Conservation (phyloP, 2,888 invertebrate genomes). For the Drosophila kokeensis region DNA sequence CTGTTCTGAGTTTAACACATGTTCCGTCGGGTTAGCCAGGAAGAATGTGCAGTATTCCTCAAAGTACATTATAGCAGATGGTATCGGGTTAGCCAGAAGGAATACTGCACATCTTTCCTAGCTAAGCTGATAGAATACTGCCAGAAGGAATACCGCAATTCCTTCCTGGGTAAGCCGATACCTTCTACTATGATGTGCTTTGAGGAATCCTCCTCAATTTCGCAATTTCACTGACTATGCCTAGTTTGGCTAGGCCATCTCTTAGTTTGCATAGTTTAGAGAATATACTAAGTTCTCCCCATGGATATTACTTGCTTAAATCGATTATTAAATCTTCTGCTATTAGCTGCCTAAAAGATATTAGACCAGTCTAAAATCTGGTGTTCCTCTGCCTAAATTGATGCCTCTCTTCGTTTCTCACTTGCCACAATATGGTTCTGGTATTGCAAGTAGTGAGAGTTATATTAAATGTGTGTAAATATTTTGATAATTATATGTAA, state of each 20-base stretch:
- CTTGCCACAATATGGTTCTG: neutral
- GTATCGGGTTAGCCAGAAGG: no score
- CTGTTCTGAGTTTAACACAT: rapidly evolving
- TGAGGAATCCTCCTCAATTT: neutral
- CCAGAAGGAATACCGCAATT: no score
- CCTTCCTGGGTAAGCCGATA: neutral
- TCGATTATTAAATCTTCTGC: neutral
- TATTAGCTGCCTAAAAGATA: neutral
- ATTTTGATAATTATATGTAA: neutral
- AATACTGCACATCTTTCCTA: no score
- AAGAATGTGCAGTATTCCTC: neutral
- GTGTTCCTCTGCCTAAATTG: rapidly evolving
- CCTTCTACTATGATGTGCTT: neutral
- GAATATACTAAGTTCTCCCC: neutral
- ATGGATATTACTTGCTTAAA: neutral
- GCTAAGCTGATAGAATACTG: no score
- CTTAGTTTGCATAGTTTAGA: neutral
- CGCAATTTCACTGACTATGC: neutral
- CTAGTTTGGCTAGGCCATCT: neutral
- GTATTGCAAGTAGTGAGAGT: no score
- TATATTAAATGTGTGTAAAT: neutral
- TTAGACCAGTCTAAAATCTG: neutral
- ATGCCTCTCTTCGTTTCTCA: neutral
- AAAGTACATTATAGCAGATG: no score
- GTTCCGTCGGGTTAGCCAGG: neutral